Conservation (phyloP, 2,888 invertebrate genomes). For the Nomada ferruginata region DNA sequence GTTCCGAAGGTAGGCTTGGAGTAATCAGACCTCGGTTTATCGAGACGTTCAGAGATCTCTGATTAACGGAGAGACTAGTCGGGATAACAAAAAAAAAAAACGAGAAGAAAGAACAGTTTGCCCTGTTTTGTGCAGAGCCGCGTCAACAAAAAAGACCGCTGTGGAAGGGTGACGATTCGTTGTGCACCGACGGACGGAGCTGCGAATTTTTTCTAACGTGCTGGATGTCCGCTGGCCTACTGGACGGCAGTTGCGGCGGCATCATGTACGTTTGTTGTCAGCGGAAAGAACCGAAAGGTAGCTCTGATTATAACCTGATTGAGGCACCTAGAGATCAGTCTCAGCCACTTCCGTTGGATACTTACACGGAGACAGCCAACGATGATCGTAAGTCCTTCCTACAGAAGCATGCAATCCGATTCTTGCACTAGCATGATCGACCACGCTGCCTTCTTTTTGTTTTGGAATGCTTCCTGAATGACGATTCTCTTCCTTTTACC, state of each 20-base stretch:
- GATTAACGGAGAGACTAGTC: background rate
- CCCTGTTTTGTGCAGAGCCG: constrained; percentile 80
- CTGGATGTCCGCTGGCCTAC: constrained; percentile 94
- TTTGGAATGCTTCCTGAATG: background rate
- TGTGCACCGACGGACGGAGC: constrained; percentile 90
- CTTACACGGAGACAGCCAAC: constrained; percentile 85
- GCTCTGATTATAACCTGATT: constrained; percentile 81
- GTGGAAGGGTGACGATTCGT: constrained; percentile 85
- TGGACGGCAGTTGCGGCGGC: constrained; percentile 93
- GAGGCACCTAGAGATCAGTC: constrained; percentile 81
- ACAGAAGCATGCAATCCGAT: constrained; percentile 80
- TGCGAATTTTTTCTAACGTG: constrained; percentile 97
- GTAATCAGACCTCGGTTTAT: constrained; percentile 50
- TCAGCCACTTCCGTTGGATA: constrained; percentile 84
- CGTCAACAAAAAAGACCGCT: constrained; percentile 82
- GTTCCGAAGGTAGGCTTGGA: constrained; percentile 69
- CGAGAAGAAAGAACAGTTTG: constrained; percentile 50
- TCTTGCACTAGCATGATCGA: constrained; percentile 56
- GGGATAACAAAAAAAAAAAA: background rate
- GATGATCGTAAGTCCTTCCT: constrained; percentile 86
- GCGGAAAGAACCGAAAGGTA: constrained; percentile 85
- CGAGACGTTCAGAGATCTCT: background rate
- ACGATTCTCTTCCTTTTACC: too few species aligned
- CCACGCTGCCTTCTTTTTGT: constrained; percentile 14
- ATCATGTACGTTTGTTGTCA: constrained; percentile 95